These are phyloP conservation scores for Ericerus pela DNA, from an alignment of 1,140 invertebrate species.

Conservation along the genomic window DNA sequence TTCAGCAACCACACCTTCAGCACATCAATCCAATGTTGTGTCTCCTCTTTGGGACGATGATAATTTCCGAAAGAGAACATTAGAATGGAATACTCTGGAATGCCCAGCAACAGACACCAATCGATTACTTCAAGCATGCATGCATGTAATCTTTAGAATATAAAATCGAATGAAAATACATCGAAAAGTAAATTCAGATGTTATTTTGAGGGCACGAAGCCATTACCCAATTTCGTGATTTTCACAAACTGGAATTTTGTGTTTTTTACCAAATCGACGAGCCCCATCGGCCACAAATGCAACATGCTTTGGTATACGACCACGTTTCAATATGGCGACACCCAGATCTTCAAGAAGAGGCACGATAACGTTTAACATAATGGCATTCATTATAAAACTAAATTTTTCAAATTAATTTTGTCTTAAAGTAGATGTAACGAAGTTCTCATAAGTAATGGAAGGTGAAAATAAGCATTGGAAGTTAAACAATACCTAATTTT, in stretches of 20 bases:
- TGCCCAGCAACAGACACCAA: background rate
- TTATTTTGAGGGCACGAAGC: too few species aligned
- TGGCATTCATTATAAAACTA: too few species aligned
- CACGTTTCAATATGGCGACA: background rate
- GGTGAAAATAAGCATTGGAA: too few species aligned
- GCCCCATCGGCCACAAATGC: conserved; percentile 4
- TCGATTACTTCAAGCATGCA: background rate
- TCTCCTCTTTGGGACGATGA: background rate
- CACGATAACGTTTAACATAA: too few species aligned
- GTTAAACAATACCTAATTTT: too few species aligned
- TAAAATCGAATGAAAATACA: background rate
- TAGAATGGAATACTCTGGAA: background rate
- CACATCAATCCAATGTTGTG: background rate
- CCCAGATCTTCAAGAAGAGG: background rate
- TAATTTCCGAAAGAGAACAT: conserved; percentile 3
- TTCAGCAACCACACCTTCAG: background rate
- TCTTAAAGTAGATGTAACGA: too few species aligned
- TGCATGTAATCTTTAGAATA: background rate
- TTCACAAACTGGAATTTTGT: background rate
- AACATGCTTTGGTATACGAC: background rate
- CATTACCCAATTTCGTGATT: conserved; percentile 6
- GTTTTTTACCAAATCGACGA: conserved; percentile 2
- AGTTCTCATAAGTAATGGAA: too few species aligned
- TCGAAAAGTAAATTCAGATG: background rate
- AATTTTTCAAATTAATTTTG: too few species aligned